Conservation (phyloP, 2,888 invertebrate genomes). For the Gastracanthus pulcherrimus region DNA sequence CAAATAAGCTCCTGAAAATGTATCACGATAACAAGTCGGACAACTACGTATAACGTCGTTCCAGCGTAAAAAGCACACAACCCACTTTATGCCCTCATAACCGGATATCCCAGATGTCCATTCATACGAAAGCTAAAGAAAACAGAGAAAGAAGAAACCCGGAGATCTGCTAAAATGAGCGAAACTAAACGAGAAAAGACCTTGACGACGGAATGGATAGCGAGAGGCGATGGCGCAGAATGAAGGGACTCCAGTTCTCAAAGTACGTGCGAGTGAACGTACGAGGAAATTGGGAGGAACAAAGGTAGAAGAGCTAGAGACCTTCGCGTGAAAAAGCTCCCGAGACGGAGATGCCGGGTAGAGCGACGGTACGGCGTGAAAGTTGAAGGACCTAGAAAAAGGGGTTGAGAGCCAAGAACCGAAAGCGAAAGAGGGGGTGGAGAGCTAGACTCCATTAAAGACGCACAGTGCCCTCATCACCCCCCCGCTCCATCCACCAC, state of each 20-base stretch:
- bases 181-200: background rate
- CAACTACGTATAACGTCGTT: too few relatives aligned
- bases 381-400: constrained; percentile 33
- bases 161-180: background rate
- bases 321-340: background rate
- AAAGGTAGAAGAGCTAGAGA: background rate
- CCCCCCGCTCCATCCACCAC: too few relatives aligned
- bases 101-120: too few relatives aligned
- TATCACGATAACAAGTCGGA: too few relatives aligned
- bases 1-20: too few relatives aligned
- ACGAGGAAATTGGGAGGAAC: constrained; percentile 29
- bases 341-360: too few relatives aligned
- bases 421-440: background rate
- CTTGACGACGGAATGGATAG: background rate
- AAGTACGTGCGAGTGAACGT: background rate
- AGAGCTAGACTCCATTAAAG: constrained; percentile 41
- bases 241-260: background rate
- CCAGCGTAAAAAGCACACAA: too few relatives aligned
- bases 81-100: too few relatives aligned
- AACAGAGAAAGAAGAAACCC: too few relatives aligned
- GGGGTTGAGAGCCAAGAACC: constrained; percentile 20
- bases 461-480: too few relatives aligned
- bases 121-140: too few relatives aligned
- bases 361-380: background rate
- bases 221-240: constrained; percentile 10